Evolutionary conservation across 2,797 vertebrate species (phyloP).

Genomic region (Atherinosoma microstoma): DNA sequence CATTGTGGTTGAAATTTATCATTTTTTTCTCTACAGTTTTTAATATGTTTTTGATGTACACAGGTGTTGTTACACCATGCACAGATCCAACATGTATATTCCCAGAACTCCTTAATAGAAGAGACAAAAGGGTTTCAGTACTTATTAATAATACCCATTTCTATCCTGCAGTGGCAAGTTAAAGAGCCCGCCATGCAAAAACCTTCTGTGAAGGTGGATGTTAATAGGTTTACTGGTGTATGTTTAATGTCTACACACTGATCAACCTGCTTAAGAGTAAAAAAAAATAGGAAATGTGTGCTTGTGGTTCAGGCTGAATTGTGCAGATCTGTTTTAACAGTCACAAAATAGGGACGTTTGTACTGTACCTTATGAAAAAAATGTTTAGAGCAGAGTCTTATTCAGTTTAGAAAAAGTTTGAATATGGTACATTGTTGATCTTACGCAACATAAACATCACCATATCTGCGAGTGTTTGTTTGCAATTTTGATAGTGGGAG

Average conservation of each 20-base stretch:
- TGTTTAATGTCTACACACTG: conserved; percentile 24
- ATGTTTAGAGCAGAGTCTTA: not conserved
- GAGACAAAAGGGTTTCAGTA: conserved; percentile 12
- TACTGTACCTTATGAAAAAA: not conserved
- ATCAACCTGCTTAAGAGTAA: conserved; percentile 26
- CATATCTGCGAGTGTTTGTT: too few relatives aligned
- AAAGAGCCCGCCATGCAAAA: conserved; percentile 32
- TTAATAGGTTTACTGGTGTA: conserved; percentile 14
- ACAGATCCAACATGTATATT: conserved; percentile 14
- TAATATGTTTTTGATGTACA: not conserved
- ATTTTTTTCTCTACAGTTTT: not conserved
- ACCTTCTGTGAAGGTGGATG: conserved; percentile 25
- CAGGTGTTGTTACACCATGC: not conserved
- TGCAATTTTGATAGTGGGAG: too few relatives aligned
- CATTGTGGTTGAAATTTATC: not conserved
- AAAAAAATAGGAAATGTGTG: conserved; percentile 23
- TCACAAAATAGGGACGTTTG: not conserved
- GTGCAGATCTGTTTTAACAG: not conserved
- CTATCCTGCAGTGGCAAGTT: conserved; percentile 43
- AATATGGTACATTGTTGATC: not conserved
- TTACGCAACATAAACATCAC: too few relatives aligned
- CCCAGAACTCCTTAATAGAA: not conserved
- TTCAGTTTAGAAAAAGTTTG: too few relatives aligned
- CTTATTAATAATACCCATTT: conserved; percentile 19
- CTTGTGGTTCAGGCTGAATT: not conserved